These are phyloP conservation scores for Drosophila mayri DNA, from an alignment of 1,140 invertebrate genomes.

Conservation along the genomic window DNA sequence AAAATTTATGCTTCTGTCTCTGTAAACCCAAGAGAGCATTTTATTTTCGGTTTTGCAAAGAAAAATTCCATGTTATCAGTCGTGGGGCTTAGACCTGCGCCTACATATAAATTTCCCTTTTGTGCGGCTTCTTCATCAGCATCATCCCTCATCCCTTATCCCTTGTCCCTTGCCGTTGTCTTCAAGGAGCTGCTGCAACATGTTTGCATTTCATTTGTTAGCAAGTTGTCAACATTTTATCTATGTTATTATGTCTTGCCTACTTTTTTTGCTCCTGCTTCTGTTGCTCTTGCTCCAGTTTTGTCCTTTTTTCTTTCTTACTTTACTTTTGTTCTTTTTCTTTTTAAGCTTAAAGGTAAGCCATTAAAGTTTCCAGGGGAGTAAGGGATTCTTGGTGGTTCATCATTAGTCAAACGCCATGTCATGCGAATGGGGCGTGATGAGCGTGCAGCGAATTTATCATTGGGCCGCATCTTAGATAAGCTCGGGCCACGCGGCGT, in stretches of 20 bases:
- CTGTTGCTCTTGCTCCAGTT: slow-evolving; percentile 9
- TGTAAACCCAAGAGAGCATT: neutral
- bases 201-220: slow-evolving; percentile 70
- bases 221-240: slow-evolving; percentile 65
- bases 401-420: slow-evolving; percentile 62
- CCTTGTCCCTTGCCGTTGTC: slow-evolving; percentile 2
- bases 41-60: neutral
- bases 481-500: slow-evolving; percentile 35
- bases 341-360: slow-evolving; percentile 27
- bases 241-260: slow-evolving; percentile 56
- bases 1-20: neutral
- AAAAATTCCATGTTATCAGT: slow-evolving; percentile 3
- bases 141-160: neutral
- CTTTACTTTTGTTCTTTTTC: slow-evolving; percentile 11
- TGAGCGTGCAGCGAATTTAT: slow-evolving; percentile 57
- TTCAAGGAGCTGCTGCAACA: slow-evolving; percentile 46
- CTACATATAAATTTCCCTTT: slow-evolving; percentile 41
- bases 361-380: slow-evolving; percentile 23
- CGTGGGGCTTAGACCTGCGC: slow-evolving; percentile 16
- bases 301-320: neutral
- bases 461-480: slow-evolving; percentile 44
- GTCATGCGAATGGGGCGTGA: slow-evolving; percentile 36
- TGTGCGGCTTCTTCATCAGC: slow-evolving; percentile 31
- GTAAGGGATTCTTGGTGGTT: neutral
- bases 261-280: slow-evolving; percentile 19